Conservation (phyloP, 2,113 vertebrate species). For the Epinephelus lanceolatus region DNA sequence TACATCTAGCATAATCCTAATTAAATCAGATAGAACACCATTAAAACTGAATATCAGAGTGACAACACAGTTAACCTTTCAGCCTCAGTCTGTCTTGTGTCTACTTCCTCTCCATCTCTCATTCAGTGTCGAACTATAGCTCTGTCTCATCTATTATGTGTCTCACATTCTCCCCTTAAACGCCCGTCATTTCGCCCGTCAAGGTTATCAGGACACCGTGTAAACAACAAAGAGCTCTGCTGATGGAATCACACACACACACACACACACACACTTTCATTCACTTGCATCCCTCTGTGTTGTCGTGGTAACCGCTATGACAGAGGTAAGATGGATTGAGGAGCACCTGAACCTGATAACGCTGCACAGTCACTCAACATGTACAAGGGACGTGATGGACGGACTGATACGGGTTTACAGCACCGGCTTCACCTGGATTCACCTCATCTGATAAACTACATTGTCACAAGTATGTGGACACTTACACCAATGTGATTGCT, state of each 20-base stretch:
- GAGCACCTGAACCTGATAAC: not conserved
- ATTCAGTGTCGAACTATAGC: not conserved
- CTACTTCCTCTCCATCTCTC: not conserved
- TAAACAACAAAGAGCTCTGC: constrained; percentile 44
- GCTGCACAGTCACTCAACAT: not conserved
- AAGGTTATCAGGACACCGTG: constrained; percentile 45
- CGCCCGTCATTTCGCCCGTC: constrained; percentile 22
- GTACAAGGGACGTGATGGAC: constrained; percentile 3
- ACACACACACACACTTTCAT: constrained; percentile 15
- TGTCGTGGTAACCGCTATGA: constrained; percentile 11
- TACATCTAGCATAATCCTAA: not conserved
- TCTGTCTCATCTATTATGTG: constrained; percentile 2
- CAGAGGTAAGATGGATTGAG: not conserved
- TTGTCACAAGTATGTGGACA: not conserved
- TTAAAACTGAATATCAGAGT: not conserved
- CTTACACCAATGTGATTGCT: too few species aligned
- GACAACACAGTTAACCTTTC: not conserved
- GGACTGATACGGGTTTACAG: not conserved
- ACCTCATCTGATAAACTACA: not conserved
- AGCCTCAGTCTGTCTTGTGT: not conserved
- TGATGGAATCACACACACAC: constrained; percentile 35
- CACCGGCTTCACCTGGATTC: not conserved
- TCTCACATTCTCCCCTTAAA: constrained; percentile 31
- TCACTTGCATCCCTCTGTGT: not conserved
- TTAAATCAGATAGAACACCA: not conserved